A percentile compares a stretch with the other conserved stretches of the same genome.
Evolutionary conservation across 2,888 invertebrate genomes (phyloP).

Genomic region (Erebia epiphron): DNA sequence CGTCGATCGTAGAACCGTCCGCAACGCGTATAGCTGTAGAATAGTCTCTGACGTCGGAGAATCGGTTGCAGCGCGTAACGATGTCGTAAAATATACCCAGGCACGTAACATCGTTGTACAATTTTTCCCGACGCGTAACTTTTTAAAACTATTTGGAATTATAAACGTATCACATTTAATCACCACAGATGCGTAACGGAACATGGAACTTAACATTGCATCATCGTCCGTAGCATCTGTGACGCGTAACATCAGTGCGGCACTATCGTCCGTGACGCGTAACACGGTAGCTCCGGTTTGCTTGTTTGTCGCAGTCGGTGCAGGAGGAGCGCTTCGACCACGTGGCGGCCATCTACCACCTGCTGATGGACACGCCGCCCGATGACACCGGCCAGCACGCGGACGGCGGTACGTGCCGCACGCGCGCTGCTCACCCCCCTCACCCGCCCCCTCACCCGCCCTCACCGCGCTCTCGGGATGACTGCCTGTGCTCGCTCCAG

Average conservation of each 20-base stretch:
- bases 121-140: too few species aligned
- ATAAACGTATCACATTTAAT: too few species aligned
- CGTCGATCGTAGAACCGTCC: too few species aligned
- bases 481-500: too few species aligned
- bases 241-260: too few species aligned
- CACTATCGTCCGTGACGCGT: not conserved
- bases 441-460: not conserved
- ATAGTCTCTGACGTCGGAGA: not conserved
- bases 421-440: not conserved
- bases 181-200: too few species aligned
- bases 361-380: slow-evolving; percentile 90
- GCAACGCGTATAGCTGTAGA: not conserved
- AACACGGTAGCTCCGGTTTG: not conserved
- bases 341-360: slow-evolving; percentile 96
- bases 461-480: too few species aligned
- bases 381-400: slow-evolving; percentile 62
- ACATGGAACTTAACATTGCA: too few species aligned
- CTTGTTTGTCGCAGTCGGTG: slow-evolving; percentile 84
- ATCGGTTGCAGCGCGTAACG: too few species aligned
- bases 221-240: too few species aligned
- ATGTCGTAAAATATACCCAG: too few species aligned
- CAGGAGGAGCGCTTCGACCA: slow-evolving; percentile 94
- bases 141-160: too few species aligned
- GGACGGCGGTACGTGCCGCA: slow-evolving; percentile 31
- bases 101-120: not conserved